These are phyloP conservation scores for Oplegnathus fasciatus DNA, from an alignment of 2,113 vertebrate species.

Conservation along the genomic window DNA sequence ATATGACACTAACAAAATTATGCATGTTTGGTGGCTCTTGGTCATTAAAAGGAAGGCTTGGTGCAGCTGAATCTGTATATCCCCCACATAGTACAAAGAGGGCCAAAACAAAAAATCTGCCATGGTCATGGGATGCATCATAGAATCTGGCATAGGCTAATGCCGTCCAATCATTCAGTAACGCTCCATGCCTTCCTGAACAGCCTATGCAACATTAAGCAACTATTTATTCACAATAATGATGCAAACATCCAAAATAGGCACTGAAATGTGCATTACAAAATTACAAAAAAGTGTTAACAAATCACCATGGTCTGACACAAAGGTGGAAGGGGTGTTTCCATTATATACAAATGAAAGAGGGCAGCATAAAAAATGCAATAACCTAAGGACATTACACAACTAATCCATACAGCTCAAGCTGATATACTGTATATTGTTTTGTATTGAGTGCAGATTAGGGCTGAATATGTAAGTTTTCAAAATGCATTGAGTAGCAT, in stretches of 20 bases:
- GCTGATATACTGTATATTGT: no score
- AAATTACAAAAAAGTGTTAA: slow-evolving; percentile 18
- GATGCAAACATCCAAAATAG: slow-evolving; percentile 43
- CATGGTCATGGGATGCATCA: slow-evolving; percentile 14
- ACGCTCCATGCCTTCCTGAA: background rate
- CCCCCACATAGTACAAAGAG: background rate
- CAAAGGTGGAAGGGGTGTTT: no score
- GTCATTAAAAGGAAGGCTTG: slow-evolving; percentile 23
- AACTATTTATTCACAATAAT: slow-evolving; percentile 23
- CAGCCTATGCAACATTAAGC: slow-evolving; percentile 11
- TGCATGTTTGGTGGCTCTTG: slow-evolving; percentile 33
- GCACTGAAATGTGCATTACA: background rate
- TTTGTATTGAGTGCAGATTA: no score
- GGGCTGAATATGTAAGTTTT: no score
- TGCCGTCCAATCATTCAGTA: slow-evolving; percentile 24
- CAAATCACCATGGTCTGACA: no score
- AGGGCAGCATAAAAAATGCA: no score
- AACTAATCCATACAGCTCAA: no score
- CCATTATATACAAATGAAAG: no score
- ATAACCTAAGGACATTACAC: no score
- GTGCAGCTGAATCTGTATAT: slow-evolving; percentile 27
- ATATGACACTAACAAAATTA: slow-evolving; percentile 24
- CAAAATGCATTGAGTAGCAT: no score
- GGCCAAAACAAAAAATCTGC: slow-evolving; percentile 23
- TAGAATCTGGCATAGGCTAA: background rate